Evolutionary conservation across 2,797 vertebrate genomes (phyloP).

Genomic region (Thripadectes ignobilis): DNA sequence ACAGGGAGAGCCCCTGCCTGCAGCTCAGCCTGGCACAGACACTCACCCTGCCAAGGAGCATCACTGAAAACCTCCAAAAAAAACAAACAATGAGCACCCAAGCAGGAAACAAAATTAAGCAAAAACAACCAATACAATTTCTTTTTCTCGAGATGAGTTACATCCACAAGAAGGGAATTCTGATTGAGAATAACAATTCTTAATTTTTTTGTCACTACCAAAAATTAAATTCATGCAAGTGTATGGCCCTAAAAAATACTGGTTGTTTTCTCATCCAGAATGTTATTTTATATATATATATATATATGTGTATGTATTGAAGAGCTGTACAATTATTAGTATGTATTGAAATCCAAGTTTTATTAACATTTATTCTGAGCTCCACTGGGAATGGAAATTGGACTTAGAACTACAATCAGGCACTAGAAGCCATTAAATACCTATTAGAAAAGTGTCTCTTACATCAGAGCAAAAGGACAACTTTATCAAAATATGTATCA

Average conservation of each 20-base stretch:
- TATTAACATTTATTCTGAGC: not conserved
- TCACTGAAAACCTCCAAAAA: not conserved
- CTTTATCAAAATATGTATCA: not conserved
- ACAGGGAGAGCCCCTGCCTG: not conserved
- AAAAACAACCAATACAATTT: accelerated
- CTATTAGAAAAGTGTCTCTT: not conserved
- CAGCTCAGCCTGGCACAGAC: accelerated
- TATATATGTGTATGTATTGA: not conserved
- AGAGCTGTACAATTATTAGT: not conserved
- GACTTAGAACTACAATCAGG: not conserved
- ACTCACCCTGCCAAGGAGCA: not conserved
- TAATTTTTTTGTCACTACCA: not conserved
- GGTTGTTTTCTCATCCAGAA: not conserved
- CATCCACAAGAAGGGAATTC: not conserved
- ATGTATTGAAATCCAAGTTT: not conserved
- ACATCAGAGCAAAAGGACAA: not conserved
- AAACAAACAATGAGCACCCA: not conserved
- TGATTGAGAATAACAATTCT: not conserved
- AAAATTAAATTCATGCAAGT: not conserved
- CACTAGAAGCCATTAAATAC: not conserved
- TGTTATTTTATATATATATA: not conserved
- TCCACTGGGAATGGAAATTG: not conserved
- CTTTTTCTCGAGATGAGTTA: not conserved
- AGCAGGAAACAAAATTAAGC: not conserved
- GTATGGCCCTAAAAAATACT: accelerated